Evolutionary conservation across 2,888 invertebrate genomes (phyloP).

Genomic region (Clusia tigrina): DNA sequence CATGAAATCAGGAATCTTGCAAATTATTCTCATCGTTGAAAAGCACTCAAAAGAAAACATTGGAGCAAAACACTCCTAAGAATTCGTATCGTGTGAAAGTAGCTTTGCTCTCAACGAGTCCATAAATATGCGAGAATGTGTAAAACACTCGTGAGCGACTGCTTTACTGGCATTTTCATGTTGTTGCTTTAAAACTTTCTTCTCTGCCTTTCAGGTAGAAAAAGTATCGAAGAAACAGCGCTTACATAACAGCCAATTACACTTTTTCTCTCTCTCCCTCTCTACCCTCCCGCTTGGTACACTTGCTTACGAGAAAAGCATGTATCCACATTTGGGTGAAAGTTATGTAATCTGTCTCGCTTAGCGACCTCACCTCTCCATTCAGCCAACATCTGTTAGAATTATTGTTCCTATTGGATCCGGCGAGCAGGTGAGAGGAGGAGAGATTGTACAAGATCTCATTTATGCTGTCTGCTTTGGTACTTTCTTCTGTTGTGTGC

Average conservation of each 20-base stretch:
- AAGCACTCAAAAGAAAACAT: too few species aligned
- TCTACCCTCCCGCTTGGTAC: background rate
- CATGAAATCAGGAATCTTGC: too few species aligned
- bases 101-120: too few species aligned
- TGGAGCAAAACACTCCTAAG: too few species aligned
- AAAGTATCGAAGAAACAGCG: too few species aligned
- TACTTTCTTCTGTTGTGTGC: slow-evolving; percentile 61
- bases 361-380: background rate
- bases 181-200: slow-evolving; percentile 29
- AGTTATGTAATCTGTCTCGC: slow-evolving; percentile 55
- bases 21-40: too few species aligned
- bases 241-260: too few species aligned
- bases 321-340: slow-evolving; percentile 51
- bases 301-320: background rate
- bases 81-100: too few species aligned
- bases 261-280: too few species aligned
- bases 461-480: slow-evolving; percentile 42
- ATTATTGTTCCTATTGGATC: slow-evolving; percentile 4
- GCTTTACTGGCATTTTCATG: background rate
- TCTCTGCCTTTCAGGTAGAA: slow-evolving; percentile 26
- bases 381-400: background rate
- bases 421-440: slow-evolving; percentile 12
- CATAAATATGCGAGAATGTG: too few species aligned
- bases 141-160: too few species aligned
- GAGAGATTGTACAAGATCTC: slow-evolving; percentile 32